These are phyloP conservation scores for Nephrotoma appendiculata DNA, from an alignment of 2,888 invertebrate genomes.

Conservation along the genomic window DNA sequence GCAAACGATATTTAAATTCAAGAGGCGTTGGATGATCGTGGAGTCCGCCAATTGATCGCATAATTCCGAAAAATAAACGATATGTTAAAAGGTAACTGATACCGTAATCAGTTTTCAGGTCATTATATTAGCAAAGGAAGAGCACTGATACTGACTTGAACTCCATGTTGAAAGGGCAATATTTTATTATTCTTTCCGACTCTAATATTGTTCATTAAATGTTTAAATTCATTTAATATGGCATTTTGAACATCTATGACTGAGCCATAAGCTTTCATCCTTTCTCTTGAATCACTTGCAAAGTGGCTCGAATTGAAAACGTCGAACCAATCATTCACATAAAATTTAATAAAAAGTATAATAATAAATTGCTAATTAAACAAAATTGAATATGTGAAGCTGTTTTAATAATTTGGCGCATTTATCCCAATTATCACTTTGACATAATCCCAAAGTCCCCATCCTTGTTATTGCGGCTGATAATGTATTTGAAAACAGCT, in stretches of 20 bases:
- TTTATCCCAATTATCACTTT: slow-evolving; percentile 12
- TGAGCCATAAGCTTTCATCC: slow-evolving; percentile 15
- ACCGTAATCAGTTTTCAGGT: slow-evolving; percentile 10
- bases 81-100: slow-evolving; percentile 15
- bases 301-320: slow-evolving; percentile 11
- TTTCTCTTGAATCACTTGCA: slow-evolving; percentile 9
- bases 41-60: background rate
- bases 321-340: slow-evolving; percentile 17
- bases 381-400: background rate
- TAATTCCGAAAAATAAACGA: background rate
- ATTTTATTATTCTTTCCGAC: slow-evolving; percentile 11
- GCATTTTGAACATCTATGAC: slow-evolving; percentile 11
- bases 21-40: background rate
- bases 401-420: slow-evolving; percentile 14
- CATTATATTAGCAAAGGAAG: slow-evolving; percentile 10
- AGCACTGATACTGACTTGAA: slow-evolving; percentile 13
- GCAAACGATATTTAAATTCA: background rate
- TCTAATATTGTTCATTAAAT: slow-evolving; percentile 11
- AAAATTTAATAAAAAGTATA: background rate
- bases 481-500: slow-evolving; percentile 16
- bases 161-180: slow-evolving; percentile 17
- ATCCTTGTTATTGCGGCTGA: slow-evolving; percentile 13
- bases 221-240: slow-evolving; percentile 14
- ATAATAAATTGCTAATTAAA: background rate
- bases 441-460: slow-evolving; percentile 10